Conservation (phyloP, 2,113 vertebrate genomes). For the Hassar affinis region DNA sequence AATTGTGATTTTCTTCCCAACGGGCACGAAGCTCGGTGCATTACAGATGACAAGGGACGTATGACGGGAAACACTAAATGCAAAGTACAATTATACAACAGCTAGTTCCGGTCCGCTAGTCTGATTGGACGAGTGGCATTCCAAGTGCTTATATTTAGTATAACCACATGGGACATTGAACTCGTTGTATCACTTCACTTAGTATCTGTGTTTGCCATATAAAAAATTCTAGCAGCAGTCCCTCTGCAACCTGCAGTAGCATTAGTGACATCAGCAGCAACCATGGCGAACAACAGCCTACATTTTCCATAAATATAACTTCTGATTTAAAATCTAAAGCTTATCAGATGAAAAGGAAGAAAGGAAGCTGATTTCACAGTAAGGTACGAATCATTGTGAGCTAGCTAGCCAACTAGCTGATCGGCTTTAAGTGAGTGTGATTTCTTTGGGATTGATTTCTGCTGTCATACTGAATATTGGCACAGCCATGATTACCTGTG, state of each 20-base stretch:
- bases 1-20: slow-evolving; percentile 20
- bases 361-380: not conserved
- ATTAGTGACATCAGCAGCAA: not conserved
- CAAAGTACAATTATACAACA: not conserved
- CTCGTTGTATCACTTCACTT: not conserved
- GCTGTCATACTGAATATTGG: not conserved
- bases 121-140: not conserved
- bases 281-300: no score
- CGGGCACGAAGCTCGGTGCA: not conserved
- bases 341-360: not conserved
- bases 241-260: not conserved
- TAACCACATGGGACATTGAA: not conserved
- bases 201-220: not conserved
- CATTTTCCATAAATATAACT: not conserved
- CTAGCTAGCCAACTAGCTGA: not conserved
- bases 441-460: not conserved
- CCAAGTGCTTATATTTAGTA: not conserved
- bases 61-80: not conserved
- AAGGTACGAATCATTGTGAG: not conserved
- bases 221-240: not conserved
- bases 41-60: slow-evolving; percentile 16
- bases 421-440: not conserved
- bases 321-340: not conserved
- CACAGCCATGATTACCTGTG: not conserved
- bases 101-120: not conserved